A percentile compares a stretch with the other conserved stretches of the same genome.
Evolutionary conservation across 2,113 vertebrate genomes (phyloP).

Genomic region (Mesocricetus auratus): DNA sequence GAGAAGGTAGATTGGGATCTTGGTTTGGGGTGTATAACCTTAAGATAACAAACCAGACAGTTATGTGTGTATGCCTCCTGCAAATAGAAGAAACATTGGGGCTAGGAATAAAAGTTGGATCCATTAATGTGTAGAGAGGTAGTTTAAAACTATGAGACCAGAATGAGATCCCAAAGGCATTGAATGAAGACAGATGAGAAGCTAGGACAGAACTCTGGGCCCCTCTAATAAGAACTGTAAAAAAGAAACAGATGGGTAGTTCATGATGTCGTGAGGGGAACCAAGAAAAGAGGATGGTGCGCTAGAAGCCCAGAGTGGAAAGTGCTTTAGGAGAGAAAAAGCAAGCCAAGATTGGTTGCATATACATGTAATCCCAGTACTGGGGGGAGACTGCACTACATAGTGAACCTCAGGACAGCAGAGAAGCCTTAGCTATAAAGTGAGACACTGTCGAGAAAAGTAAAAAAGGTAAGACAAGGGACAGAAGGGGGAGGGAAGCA

Average conservation of each 20-base stretch:
- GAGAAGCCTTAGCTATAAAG: neutral
- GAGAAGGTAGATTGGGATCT: neutral
- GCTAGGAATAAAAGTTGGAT: neutral
- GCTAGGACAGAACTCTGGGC: neutral
- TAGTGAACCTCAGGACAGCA: neutral
- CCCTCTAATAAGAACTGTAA: neutral
- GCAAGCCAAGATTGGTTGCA: neutral
- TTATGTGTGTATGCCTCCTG: neutral
- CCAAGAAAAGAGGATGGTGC: neutral
- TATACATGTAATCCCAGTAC: neutral
- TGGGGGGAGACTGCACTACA: neutral
- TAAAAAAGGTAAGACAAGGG: neutral
- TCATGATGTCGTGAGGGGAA: neutral
- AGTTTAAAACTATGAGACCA: neutral
- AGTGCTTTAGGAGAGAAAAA: neutral
- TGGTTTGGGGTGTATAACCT: neutral
- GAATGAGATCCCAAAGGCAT: neutral
- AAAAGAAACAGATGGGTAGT: neutral
- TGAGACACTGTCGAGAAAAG: neutral
- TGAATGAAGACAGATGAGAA: neutral
- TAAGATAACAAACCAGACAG: no score
- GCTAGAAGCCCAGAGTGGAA: neutral
- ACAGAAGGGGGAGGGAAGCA: neutral
- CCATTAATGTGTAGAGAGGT: neutral
- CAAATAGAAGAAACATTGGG: neutral